A percentile compares a stretch with the other conserved stretches of the same genome.
Evolutionary conservation across 2,113 vertebrate species (phyloP).

Genomic region (Gyps fulvus): DNA sequence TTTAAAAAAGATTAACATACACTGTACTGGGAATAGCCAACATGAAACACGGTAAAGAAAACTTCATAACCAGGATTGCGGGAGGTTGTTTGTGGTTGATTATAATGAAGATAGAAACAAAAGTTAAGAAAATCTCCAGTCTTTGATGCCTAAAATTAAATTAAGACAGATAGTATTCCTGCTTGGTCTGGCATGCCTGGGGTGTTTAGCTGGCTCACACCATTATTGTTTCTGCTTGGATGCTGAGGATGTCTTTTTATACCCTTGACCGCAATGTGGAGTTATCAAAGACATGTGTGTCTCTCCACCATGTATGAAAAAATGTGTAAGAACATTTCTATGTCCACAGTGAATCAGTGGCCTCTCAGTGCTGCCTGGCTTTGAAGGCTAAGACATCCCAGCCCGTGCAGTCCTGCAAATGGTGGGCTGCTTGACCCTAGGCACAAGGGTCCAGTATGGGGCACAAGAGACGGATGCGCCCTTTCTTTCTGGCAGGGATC

Average conservation of each 20-base stretch:
- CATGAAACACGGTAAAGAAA: neutral
- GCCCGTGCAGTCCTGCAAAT: neutral
- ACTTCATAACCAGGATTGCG: neutral
- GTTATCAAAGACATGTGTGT: neutral
- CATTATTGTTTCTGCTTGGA: neutral
- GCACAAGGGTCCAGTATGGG: neutral
- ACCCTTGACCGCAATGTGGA: neutral
- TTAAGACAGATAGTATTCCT: neutral
- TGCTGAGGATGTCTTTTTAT: neutral
- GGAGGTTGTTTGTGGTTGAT: neutral
- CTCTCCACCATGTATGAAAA: neutral
- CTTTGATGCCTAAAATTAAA: neutral
- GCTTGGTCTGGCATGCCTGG: neutral
- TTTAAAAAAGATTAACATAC: neutral
- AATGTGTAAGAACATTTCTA: neutral
- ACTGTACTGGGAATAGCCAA: neutral
- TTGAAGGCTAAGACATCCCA: neutral
- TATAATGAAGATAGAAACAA: neutral
- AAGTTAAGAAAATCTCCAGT: neutral
- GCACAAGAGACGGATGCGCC: neutral
- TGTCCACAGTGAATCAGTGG: neutral
- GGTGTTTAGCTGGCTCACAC: neutral
- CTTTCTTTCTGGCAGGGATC: neutral
- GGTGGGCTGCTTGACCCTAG: neutral
- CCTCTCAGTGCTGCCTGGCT: neutral